Base-by-base conservation (phyloP, 2,888 invertebrate species). In the Agrochola macilenta region DNA sequence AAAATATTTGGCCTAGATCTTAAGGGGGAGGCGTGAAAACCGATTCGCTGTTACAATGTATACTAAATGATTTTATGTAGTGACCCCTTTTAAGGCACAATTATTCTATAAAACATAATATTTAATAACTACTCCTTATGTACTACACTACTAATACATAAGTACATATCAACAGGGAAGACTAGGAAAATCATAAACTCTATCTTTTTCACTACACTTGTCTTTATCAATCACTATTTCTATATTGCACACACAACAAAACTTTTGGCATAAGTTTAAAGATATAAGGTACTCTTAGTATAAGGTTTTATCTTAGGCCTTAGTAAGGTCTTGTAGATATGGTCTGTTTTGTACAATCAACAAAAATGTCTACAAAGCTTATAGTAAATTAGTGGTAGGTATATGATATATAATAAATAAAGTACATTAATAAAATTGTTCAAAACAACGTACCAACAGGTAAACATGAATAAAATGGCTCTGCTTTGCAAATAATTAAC, bases 11-110 rank as follows among this genome's bases (percentile, higher is more conserved):
- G 49, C 49, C 20, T 20, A 17, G 49, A 17, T 49, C 7, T 49
- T 49, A 14, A 14, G 14, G 14, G 17, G 5, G 49, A 49, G 49
- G 49, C 49, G 17, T 49, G 5, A 49, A 17, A 49, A 49, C 17
- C 5, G 17, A 49, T 49, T 49, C 5, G 49, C 49, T 49, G 17
- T 17, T 49, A 17, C 49, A 49, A 26, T 84, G 30, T 71, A 54
- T n/a, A n/a, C n/a, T 60, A 64, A 14, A 46, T 72, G 1, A 58
- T 52, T 61, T 72, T 58, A 75, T 30, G 39, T 64, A 68, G 61
- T 74, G 68, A 73, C 78, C 77, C 86, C n/a, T 46, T n/a, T n/a
- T 81, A 87, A 88, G 89, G 87, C 87, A 88, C 87, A 68, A 76
- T 54, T 69, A 76, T 69, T 74, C 23, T 76, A 65, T 30, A 54